Base-by-base conservation (phyloP, 2,797 vertebrate genomes). In the Takifugu rubripes region DNA sequence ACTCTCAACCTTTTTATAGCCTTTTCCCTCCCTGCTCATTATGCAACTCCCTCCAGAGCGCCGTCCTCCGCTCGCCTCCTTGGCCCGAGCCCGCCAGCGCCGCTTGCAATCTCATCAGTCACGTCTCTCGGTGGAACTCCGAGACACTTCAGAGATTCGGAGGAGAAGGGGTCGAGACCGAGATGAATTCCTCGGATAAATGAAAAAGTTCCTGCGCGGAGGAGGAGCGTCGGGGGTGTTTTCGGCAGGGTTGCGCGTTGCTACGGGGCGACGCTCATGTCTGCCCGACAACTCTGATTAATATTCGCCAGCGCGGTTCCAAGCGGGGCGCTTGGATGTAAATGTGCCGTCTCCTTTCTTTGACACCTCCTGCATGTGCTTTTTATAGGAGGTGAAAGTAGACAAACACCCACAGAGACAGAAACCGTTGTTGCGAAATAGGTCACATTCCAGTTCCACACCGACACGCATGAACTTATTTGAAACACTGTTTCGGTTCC, bases 381-480 rank as follows among this genome's bases (percentile, higher is more conserved):
- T 79, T 82, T 84, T 81, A 74, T 79, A 84, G 80, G 64, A 83
- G 80, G 69, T 77, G 84, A 88, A 88, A 87, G 85, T 75, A 86
- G 85, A 85, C 84, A 81, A 77, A 85, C 81, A 61, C 79, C 82
- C 84, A 79, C 79, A 65, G 77, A 82, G 76, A 50, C 79, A 72
- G 71, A 77, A 60, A 21, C 51, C 27, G 15, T 25, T 61, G 74
- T 81, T 77, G 75, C 61, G 74, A 85, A 85, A 83, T 43, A 48
- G 57, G 55, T 74, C 53, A 47, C 77, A 69, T 72, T 84, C 77
- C 75, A 71, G 49, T 72, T 77, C 54, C 69, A 59, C 60, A 25
- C 49, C 58, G 70, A 81, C 68, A 36, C 68, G 60, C 71, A 53
- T 27, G 0, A 33, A 61, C 61, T 59, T 45, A 65, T 68, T 59